Evolutionary conservation across 2,113 vertebrate genomes (phyloP).

Genomic region (Poecile atricapillus): DNA sequence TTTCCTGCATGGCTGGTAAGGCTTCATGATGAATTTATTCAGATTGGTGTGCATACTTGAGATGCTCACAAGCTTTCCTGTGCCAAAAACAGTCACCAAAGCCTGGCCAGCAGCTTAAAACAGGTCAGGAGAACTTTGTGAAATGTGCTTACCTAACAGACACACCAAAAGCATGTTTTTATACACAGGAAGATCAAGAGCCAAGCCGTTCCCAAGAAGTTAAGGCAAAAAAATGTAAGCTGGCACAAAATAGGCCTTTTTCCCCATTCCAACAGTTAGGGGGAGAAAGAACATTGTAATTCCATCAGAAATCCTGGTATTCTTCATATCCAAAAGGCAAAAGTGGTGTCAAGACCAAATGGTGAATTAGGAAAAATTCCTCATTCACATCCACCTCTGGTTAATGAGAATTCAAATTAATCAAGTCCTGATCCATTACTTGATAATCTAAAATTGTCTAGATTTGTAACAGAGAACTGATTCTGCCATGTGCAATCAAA

Average conservation of each 20-base stretch:
- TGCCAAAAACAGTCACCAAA: background rate
- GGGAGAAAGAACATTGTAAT: background rate
- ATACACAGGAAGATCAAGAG: background rate
- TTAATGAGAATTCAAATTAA: background rate
- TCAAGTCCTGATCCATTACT: background rate
- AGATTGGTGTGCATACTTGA: background rate
- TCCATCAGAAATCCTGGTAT: background rate
- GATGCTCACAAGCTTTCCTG: background rate
- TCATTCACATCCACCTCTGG: background rate
- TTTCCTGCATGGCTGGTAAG: background rate
- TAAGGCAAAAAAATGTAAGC: background rate
- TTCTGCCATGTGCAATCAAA: background rate
- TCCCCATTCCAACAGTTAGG: background rate
- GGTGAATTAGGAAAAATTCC: background rate
- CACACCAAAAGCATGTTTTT: background rate
- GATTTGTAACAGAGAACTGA: background rate
- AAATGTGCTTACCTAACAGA: background rate
- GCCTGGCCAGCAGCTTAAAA: background rate
- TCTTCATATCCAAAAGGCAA: background rate
- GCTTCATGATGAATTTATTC: background rate
- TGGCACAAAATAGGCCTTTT: background rate
- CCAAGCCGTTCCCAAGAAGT: background rate
- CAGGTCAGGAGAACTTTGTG: background rate
- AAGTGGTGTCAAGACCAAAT: background rate
- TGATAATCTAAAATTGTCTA: background rate